Evolutionary conservation across 2,797 vertebrate genomes (phyloP).

Genomic region (Arctocebus calabarensis): DNA sequence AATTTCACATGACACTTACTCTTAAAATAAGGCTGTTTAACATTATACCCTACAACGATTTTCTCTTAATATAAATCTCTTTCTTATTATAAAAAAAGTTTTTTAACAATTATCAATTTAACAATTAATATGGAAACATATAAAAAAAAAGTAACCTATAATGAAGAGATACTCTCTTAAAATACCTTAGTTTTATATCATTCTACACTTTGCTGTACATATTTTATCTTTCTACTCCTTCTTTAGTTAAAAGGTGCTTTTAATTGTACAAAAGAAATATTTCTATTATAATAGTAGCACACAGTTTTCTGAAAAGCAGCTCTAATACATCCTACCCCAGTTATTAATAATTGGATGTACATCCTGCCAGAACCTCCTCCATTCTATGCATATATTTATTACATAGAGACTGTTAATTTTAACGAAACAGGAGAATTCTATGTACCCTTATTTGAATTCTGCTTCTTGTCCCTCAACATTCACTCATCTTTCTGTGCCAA

Average conservation of each 20-base stretch:
- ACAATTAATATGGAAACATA: conserved; percentile 4
- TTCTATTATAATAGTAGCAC: neutral
- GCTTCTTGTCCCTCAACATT: conserved; percentile 21
- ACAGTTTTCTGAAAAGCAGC: conserved; percentile 32
- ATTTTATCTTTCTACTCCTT: neutral
- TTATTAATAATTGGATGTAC: conserved; percentile 41
- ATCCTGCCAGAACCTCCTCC: neutral
- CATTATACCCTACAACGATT: neutral
- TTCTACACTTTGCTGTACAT: conserved; percentile 7
- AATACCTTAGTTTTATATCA: conserved; percentile 42
- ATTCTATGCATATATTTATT: neutral
- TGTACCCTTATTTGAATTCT: conserved; percentile 43
- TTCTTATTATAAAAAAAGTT: neutral
- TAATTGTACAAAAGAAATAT: conserved; percentile 44
- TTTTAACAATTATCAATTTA: conserved; percentile 32
- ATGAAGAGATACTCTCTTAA: conserved; percentile 37
- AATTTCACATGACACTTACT: neutral
- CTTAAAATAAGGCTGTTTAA: conserved; percentile 36
- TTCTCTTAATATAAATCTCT: conserved; percentile 34
- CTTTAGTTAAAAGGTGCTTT: conserved; percentile 44
- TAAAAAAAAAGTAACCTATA: conserved; percentile 1
- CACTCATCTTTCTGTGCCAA: conserved; percentile 15
- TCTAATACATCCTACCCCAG: conserved; percentile 44
- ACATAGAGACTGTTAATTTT: neutral
- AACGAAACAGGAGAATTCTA: conserved; percentile 35